A percentile compares a stretch with the other conserved stretches of the same genome.
Conservation (phyloP, 2,113 vertebrate species). For the Pardalotus punctatus region DNA sequence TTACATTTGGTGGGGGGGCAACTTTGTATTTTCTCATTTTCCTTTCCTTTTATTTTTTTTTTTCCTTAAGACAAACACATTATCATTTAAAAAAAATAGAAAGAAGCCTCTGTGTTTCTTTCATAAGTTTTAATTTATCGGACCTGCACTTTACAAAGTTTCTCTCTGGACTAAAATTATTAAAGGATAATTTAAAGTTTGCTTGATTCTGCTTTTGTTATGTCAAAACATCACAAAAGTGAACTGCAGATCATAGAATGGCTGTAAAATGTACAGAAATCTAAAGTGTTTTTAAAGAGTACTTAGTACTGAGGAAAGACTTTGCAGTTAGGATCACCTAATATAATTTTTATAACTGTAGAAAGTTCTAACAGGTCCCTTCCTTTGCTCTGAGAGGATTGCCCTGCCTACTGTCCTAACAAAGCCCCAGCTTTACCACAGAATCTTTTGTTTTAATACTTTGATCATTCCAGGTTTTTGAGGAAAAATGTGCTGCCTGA, state of each 20-base stretch:
- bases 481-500: background rate
- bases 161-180: background rate
- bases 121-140: background rate
- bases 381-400: background rate
- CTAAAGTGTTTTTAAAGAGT: background rate
- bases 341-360: background rate
- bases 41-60: background rate
- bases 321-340: background rate
- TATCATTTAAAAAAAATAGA: background rate
- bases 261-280: background rate
- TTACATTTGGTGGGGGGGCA: background rate
- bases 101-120: background rate
- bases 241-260: background rate
- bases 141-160: background rate
- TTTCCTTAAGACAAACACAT: background rate
- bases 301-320: background rate
- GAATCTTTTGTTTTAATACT: constrained; percentile 3
- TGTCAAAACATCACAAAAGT: background rate
- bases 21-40: background rate
- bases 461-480: background rate
- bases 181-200: background rate
- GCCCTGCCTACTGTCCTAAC: background rate
- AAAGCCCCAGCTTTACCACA: background rate
- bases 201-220: background rate
- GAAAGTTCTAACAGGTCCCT: background rate